Conservation (phyloP, 2,888 invertebrate genomes). For the Macrosiphum euphorbiae region DNA sequence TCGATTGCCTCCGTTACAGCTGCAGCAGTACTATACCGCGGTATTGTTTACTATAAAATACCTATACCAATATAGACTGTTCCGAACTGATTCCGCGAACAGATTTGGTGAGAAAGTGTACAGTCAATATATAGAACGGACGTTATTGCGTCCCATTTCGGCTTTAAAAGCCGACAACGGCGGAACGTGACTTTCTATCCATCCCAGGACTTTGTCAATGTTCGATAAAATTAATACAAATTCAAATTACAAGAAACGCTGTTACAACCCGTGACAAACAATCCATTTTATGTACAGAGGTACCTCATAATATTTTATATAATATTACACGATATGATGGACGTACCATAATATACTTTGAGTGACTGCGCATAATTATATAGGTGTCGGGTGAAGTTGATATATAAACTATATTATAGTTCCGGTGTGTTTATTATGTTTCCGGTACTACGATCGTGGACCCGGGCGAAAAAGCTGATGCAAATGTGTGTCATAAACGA, state of each 20-base stretch:
- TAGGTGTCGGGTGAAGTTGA: not conserved
- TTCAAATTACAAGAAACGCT: slow-evolving; percentile 23
- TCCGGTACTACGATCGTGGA: not conserved
- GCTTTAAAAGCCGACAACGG: not conserved
- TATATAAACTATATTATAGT: not conserved
- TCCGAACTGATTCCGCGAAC: not conserved
- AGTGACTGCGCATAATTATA: not conserved
- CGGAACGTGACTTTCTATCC: slow-evolving; percentile 51
- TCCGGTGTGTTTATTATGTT: not conserved
- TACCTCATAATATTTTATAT: not conserved
- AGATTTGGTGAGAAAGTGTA: not conserved
- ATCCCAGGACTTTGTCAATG: not conserved
- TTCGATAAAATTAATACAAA: slow-evolving; percentile 42
- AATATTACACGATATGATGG: not conserved
- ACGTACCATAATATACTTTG: not conserved
- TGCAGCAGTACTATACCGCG: not conserved
- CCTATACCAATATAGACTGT: not conserved
- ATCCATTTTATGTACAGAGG: not conserved
- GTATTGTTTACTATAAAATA: not conserved
- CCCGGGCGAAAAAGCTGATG: not conserved
- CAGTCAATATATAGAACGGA: not conserved
- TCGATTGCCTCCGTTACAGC: not conserved
- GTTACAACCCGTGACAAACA: not conserved
- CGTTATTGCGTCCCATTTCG: not conserved
- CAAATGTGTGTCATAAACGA: not conserved